phyloP scores from a whole-genome alignment of 2,888 invertebrate genomes.

The Noctua comes region DNA sequence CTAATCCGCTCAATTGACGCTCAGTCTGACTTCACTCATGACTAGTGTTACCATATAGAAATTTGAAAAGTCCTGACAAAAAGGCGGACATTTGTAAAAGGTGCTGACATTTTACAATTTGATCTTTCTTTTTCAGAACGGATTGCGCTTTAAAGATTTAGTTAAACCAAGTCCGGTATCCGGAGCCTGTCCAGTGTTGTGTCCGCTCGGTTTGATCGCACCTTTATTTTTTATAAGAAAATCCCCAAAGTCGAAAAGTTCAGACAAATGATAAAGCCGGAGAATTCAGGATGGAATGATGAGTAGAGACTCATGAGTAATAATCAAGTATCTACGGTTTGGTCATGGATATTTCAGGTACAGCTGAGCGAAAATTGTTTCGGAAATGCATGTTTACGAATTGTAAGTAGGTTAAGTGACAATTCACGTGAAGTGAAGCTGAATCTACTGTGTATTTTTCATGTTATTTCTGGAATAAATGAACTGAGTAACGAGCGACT shows the following conservation, averaged over 20 bases:
- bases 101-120: not conserved
- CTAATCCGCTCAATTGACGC: conserved; percentile 59
- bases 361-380: conserved; percentile 40
- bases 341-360: conserved; percentile 55
- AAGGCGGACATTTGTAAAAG: not conserved
- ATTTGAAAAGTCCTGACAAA: not conserved
- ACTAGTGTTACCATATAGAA: not conserved
- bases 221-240: not conserved
- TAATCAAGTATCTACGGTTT: conserved; percentile 11
- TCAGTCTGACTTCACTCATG: conserved; percentile 24
- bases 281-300: not conserved
- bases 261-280: not conserved
- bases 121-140: not conserved
- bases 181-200: not conserved
- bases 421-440: conserved; percentile 32
- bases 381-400: conserved; percentile 59
- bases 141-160: no score
- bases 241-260: not conserved
- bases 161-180: not conserved
- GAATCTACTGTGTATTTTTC: conserved; percentile 22
- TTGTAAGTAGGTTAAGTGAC: conserved; percentile 58
- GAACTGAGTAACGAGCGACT: conserved; percentile 12
- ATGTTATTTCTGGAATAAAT: conserved; percentile 36
- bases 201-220: not conserved
- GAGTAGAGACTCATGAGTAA: conserved; percentile 24